Evolutionary conservation across 2,113 vertebrate species (phyloP).

Genomic region (Platichthys stellatus): DNA sequence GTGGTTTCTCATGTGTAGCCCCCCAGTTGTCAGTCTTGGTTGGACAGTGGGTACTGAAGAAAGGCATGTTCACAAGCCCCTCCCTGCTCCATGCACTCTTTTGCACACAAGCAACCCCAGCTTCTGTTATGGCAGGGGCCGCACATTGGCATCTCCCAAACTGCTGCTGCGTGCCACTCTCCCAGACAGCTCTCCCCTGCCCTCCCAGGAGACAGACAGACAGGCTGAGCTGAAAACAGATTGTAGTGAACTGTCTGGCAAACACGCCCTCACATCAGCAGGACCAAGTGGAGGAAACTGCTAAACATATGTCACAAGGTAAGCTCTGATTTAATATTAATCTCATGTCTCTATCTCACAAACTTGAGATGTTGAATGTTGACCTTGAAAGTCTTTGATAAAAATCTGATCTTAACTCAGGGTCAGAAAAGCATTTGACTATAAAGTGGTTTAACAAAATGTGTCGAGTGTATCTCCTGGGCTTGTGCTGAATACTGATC

Average conservation of each 20-base stretch:
- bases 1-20: conserved; percentile 38
- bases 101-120: conserved; percentile 70
- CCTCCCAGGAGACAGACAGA: conserved; percentile 49
- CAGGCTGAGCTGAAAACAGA: conserved; percentile 55
- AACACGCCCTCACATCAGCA: conserved; percentile 49
- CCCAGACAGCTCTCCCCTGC: conserved; percentile 53
- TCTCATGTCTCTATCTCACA: conserved; percentile 32
- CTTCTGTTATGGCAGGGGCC: conserved; percentile 79
- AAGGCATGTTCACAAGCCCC: conserved; percentile 56
- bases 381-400: conserved; percentile 58
- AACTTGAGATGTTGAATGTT: conserved; percentile 41
- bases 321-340: conserved; percentile 57
- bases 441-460: conserved; percentile 55
- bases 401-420: conserved; percentile 46
- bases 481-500: conserved; percentile 41
- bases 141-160: conserved; percentile 67
- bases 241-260: conserved; percentile 44
- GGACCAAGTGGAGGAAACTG: conserved; percentile 49
- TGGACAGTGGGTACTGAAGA: conserved; percentile 49
- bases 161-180: conserved; percentile 64
- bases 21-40: conserved; percentile 54
- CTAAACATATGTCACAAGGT: conserved; percentile 60
- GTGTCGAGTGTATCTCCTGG: conserved; percentile 14
- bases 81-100: conserved; percentile 62
- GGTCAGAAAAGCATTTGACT: conserved; percentile 55